These are phyloP conservation scores for Moxostoma hubbsi DNA, from an alignment of 2,797 vertebrate species.

Conservation along the genomic window DNA sequence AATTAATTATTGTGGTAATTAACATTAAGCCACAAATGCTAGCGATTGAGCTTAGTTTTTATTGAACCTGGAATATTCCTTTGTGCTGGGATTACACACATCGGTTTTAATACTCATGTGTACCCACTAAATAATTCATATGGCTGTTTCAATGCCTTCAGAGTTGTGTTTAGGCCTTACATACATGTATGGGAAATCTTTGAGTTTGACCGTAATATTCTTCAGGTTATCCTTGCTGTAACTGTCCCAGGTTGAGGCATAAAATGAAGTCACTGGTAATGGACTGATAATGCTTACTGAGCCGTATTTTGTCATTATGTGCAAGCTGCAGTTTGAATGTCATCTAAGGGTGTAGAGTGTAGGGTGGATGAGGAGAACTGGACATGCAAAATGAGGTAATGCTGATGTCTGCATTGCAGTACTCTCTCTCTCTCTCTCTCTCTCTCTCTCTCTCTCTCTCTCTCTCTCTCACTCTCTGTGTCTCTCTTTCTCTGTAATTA, in stretches of 20 bases:
- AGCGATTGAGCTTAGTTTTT: no score
- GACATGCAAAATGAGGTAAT: constrained; percentile 17
- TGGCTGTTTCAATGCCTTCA: neutral
- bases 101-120: neutral
- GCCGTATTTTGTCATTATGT: neutral
- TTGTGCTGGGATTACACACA: neutral
- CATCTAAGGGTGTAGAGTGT: neutral
- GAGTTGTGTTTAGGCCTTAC: neutral
- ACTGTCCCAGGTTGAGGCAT: neutral
- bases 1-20: no score
- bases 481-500: constrained; percentile 12
- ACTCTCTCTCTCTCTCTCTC: neutral
- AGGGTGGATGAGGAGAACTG: constrained; percentile 8
- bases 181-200: neutral
- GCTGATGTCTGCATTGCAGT: constrained; percentile 55
- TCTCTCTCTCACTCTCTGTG: constrained; percentile 13
- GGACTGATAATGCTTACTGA: neutral
- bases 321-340: neutral
- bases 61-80: no score
- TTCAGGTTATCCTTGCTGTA: neutral
- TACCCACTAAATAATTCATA: neutral
- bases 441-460: constrained; percentile 8
- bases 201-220: neutral
- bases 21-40: no score
- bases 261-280: neutral